Percentiles rank a stretch among this genome's conserved stretches.
These are phyloP conservation scores for Bujurquina vittata DNA, from an alignment of 2,113 vertebrate species.

Conservation along the genomic window DNA sequence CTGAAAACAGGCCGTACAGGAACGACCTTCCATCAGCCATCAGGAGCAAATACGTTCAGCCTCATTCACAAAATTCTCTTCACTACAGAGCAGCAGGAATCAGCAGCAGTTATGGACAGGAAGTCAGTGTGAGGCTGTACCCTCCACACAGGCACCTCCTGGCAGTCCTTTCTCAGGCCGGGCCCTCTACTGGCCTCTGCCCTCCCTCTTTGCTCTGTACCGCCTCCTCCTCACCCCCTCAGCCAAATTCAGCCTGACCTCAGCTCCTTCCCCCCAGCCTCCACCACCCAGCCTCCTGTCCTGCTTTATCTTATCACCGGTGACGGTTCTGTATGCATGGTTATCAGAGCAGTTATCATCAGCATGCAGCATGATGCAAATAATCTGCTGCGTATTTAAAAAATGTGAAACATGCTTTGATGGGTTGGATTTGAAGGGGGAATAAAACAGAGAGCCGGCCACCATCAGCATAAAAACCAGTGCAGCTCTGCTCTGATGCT, in stretches of 20 bases:
- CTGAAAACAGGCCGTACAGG: too few species aligned
- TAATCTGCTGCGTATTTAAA: background rate
- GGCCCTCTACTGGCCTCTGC: constrained; percentile 5
- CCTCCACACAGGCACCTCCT: constrained; percentile 73
- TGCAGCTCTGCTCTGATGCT: background rate
- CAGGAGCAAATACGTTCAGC: background rate
- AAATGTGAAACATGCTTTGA: background rate
- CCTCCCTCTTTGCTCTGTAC: background rate
- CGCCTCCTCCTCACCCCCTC: background rate
- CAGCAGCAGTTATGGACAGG: background rate
- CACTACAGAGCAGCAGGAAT: accelerated
- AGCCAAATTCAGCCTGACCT: background rate
- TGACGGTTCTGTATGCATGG: background rate
- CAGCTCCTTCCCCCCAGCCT: background rate
- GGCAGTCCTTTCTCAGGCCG: constrained; percentile 51
- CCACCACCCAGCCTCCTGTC: background rate
- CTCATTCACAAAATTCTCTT: background rate
- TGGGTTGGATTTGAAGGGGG: too few species aligned
- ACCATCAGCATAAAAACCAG: background rate
- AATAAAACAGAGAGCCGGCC: background rate
- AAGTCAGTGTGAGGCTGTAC: constrained; percentile 23
- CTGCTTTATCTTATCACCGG: background rate
- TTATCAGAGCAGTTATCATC: background rate
- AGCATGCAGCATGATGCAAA: background rate
- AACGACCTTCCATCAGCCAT: background rate